phyloP scores from a whole-genome alignment of 2,797 vertebrate genomes.

The Alfaro cultratus region DNA sequence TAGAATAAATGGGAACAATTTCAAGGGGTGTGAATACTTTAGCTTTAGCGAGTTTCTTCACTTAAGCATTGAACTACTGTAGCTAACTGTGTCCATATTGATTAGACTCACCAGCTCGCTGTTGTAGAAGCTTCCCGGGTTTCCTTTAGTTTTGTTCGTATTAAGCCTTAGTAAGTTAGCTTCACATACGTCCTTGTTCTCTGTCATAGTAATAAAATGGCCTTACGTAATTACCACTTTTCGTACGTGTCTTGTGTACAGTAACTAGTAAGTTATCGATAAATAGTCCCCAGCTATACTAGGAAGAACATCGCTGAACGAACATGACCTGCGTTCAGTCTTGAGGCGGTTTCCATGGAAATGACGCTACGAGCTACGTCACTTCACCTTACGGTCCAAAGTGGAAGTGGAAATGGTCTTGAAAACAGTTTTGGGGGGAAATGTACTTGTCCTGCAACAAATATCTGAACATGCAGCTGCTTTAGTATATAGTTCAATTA shows the following conservation, averaged over 20 bases:
- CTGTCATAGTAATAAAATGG: neutral
- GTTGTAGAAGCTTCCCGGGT: neutral
- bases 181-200: neutral
- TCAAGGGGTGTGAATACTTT: neutral
- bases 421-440: neutral
- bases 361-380: neutral
- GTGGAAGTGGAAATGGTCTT: neutral
- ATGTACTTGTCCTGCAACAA: neutral
- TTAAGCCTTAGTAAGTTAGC: neutral
- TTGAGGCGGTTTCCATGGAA: neutral
- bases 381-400: neutral
- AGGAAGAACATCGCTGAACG: neutral
- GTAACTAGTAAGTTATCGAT: neutral
- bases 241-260: neutral
- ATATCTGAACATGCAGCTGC: neutral
- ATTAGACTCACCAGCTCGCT: neutral
- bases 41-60: neutral
- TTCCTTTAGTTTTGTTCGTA: neutral
- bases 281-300: neutral
- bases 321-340: neutral
- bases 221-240: neutral
- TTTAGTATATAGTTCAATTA: neutral
- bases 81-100: neutral
- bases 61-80: neutral
- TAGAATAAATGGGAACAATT: neutral